These are phyloP conservation scores for Iselma pallidipennis DNA, from an alignment of 2,888 invertebrate species.

Conservation along the genomic window DNA sequence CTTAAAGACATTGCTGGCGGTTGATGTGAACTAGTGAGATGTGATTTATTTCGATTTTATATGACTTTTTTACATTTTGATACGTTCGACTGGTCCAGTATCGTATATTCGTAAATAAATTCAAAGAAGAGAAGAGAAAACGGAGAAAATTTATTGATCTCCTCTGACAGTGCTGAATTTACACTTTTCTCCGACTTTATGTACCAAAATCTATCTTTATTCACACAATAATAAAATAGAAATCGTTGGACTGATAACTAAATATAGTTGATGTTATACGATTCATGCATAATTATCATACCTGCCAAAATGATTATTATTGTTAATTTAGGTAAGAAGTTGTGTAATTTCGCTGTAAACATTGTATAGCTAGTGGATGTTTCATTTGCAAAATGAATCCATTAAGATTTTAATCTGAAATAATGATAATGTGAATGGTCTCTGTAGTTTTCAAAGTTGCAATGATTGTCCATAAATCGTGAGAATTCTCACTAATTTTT, in stretches of 20 bases:
- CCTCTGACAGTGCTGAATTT: background rate
- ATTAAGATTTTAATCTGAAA: background rate
- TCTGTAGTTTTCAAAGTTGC: background rate
- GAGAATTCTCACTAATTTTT: no score
- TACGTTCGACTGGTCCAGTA: constrained; percentile 30
- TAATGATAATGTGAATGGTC: background rate
- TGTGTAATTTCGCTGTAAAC: background rate
- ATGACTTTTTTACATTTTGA: constrained; percentile 31
- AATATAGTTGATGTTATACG: no score
- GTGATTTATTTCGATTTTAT: constrained; percentile 33
- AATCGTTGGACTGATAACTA: no score
- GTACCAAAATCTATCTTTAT: no score
- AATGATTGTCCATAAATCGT: no score
- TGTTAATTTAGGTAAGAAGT: background rate
- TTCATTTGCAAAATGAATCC: background rate
- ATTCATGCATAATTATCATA: no score
- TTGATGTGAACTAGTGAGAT: constrained; percentile 26
- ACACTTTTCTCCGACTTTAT: no score
- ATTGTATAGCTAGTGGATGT: background rate
- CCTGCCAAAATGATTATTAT: no score
- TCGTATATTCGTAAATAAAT: constrained; percentile 30
- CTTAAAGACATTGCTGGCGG: constrained; percentile 20
- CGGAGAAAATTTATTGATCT: background rate
- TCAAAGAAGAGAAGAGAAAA: background rate
- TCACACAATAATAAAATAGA: no score